phyloP scores from a whole-genome alignment of 2,113 vertebrate genomes.

The Merops nubicus region DNA sequence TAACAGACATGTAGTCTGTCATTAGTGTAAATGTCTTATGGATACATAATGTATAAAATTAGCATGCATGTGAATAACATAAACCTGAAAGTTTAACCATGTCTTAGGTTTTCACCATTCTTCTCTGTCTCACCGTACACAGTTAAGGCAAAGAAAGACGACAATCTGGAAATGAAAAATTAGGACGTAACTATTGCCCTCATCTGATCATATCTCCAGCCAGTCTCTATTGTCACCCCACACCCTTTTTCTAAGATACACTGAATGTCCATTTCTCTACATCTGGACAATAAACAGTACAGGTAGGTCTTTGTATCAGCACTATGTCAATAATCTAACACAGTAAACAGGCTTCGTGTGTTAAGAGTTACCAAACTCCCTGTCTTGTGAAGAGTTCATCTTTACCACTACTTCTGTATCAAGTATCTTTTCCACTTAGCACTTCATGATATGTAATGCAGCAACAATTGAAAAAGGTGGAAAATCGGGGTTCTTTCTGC shows the following conservation, averaged over 20 bases:
- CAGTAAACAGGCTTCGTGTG: background rate
- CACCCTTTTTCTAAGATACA: background rate
- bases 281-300: background rate
- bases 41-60: background rate
- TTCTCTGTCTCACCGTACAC: background rate
- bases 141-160: background rate
- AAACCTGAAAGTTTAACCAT: background rate
- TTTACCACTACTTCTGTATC: background rate
- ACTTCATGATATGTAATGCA: background rate
- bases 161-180: background rate
- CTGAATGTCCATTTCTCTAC: background rate
- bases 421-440: background rate
- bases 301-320: background rate
- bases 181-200: background rate
- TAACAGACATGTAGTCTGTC: background rate
- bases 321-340: background rate
- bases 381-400: background rate
- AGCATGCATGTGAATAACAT: background rate
- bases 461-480: background rate
- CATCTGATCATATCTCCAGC: rapidly evolving
- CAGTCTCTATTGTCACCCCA: rapidly evolving
- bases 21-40: background rate
- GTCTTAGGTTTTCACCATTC: background rate
- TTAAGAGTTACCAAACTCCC: background rate
- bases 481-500: background rate